Conservation (phyloP, 1,140 invertebrate genomes). For the Carcinoscorpius rotundicauda region DNA sequence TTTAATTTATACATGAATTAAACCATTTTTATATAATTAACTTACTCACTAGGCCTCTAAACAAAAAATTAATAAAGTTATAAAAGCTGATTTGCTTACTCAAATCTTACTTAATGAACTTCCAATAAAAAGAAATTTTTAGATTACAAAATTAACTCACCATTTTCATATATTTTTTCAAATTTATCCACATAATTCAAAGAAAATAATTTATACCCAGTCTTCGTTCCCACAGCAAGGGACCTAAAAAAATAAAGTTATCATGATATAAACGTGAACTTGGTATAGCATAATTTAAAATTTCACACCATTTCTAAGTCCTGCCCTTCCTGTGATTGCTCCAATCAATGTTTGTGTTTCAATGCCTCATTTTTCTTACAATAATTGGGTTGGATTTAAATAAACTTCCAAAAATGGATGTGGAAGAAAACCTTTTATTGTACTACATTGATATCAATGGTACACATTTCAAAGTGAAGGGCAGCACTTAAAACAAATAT, state of each 20-base stretch:
- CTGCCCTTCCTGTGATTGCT: too few relatives aligned
- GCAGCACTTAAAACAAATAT: too few relatives aligned
- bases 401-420: too few relatives aligned
- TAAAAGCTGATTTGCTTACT: too few relatives aligned
- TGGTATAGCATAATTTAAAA: too few relatives aligned
- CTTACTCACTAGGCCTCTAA: not conserved
- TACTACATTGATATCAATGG: too few relatives aligned
- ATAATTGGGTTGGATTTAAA: too few relatives aligned
- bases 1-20: not conserved
- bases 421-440: too few relatives aligned
- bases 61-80: not conserved
- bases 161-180: constrained; percentile 75
- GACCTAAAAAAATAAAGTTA: constrained; percentile 48
- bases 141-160: constrained; percentile 33
- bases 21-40: not conserved
- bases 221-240: constrained; percentile 75
- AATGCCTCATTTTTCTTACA: too few relatives aligned
- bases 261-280: not conserved
- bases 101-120: constrained; percentile 2
- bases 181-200: constrained; percentile 69
- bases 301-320: too few relatives aligned
- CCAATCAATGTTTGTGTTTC: too few relatives aligned
- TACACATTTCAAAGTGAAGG: too few relatives aligned
- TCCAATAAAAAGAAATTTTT: constrained; percentile 9
- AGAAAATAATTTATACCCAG: constrained; percentile 77